These are phyloP conservation scores for Zophobas morio DNA, from an alignment of 1,140 invertebrate species.

Conservation along the genomic window DNA sequence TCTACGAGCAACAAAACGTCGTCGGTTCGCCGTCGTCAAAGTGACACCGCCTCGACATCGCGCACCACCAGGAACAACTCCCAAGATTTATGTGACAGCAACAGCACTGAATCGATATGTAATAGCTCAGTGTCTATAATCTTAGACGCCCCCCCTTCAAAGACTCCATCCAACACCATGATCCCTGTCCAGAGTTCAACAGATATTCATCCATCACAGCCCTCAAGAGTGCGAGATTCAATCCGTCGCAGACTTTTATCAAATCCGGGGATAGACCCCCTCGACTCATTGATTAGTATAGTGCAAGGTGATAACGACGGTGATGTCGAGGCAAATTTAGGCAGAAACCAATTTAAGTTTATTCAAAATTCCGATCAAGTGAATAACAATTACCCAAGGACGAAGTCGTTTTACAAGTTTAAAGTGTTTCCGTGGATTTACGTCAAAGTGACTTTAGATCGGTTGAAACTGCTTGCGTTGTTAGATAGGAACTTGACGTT, in stretches of 20 bases:
- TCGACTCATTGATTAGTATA: slow-evolving; percentile 43
- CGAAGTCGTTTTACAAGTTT: slow-evolving; percentile 90
- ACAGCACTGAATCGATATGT: slow-evolving; percentile 68
- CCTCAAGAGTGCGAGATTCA: slow-evolving; percentile 20
- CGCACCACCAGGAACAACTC: slow-evolving; percentile 66
- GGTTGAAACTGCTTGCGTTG: slow-evolving; percentile 91
- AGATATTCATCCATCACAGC: not conserved
- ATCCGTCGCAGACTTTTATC: slow-evolving; percentile 23
- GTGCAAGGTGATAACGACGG: slow-evolving; percentile 42
- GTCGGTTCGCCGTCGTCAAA: slow-evolving; percentile 5
- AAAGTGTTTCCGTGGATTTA: slow-evolving; percentile 79
- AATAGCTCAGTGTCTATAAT: slow-evolving; percentile 70
- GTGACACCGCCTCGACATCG: slow-evolving; percentile 53
- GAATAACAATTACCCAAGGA: slow-evolving; percentile 65
- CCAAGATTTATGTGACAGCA: slow-evolving; percentile 64
- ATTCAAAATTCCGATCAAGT: slow-evolving; percentile 64
- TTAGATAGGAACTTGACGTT: slow-evolving; percentile 93
- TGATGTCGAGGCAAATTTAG: slow-evolving; percentile 49
- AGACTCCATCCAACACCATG: slow-evolving; percentile 46
- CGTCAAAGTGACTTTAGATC: slow-evolving; percentile 90
- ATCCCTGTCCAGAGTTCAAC: slow-evolving; percentile 41
- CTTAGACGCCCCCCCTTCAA: slow-evolving; percentile 41
- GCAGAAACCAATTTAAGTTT: slow-evolving; percentile 55
- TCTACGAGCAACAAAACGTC: slow-evolving; percentile 53
- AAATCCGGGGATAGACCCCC: slow-evolving; percentile 11